Base-by-base conservation (phyloP, 2,797 vertebrate genomes). In the Champsocephalus esox region DNA sequence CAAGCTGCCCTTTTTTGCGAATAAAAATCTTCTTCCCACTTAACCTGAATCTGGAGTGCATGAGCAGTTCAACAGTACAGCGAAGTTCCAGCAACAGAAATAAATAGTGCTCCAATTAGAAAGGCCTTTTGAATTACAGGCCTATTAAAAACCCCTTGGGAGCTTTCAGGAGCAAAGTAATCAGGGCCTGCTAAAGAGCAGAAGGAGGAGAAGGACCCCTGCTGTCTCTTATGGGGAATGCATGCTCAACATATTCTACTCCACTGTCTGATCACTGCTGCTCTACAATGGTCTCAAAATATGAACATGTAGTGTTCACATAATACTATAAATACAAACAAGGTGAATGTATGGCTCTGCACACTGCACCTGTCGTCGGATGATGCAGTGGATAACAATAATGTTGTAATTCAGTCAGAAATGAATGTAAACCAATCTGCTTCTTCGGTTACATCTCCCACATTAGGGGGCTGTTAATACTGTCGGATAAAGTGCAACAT, bases 401-500 rank as follows among this genome's bases (percentile, higher is more conserved):
- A 62, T 50, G 38, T 57, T 41, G 21, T 58, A 43, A 55, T 55
- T 75, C 68, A 81, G 24, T 73, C 50, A 74, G 57, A 83, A 54
- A 64, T 44, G 12, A 68, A 56, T 34, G 32, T 62, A 59, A 77
- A 83, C 52, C 50, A 60, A 4, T 68, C 51, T 57, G 32, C 50
- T 63, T 73, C 52, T 68, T 64, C 69, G 48, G 44, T 80, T 70
- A 48, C 51, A 73, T 65, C 48, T 68, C 52, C 50, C 66, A 73
- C 48, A 70, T 72, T 17, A 76, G 21, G 58, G 75, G 54, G 51
- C 63, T 73, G 55, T 73, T 83, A 85, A 87, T 87, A 90, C 83
- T 84, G 77, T 77, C 61, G 54, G 66, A 89, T 91, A 89, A 92
- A 92, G 86, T 92, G 87, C 90, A 89, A 85, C 69, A 69, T 73